These are phyloP conservation scores for Sylvilagus floridanus DNA, from an alignment of 2,797 vertebrate species.

Conservation along the genomic window DNA sequence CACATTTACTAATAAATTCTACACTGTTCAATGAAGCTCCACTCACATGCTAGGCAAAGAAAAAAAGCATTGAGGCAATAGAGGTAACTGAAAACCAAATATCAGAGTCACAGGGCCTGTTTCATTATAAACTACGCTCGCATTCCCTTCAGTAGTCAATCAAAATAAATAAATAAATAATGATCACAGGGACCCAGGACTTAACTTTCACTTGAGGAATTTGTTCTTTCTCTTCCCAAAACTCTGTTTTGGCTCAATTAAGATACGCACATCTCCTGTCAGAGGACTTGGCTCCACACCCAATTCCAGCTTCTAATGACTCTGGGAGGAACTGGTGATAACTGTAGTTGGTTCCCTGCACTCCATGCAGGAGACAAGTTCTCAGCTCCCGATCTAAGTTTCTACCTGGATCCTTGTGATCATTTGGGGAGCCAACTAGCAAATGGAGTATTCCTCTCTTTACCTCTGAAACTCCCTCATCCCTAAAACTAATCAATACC, in stretches of 20 bases:
- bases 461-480: not conserved
- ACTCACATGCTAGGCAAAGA: not conserved
- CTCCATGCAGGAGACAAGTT: no score
- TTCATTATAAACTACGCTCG: not conserved
- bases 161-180: not conserved
- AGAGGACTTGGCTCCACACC: no score
- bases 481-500: not conserved
- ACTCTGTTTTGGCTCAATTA: not conserved
- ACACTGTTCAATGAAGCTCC: not conserved
- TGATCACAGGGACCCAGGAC: not conserved
- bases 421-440: no score
- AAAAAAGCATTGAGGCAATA: slow-evolving; percentile 7
- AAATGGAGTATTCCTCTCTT: not conserved
- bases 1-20: not conserved
- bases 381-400: no score
- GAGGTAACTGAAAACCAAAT: not conserved
- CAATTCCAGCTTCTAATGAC: no score
- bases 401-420: no score
- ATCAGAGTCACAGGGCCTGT: not conserved
- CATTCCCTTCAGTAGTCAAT: not conserved
- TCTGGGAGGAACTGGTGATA: no score
- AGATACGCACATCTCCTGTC: no score
- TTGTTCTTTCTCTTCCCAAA: not conserved
- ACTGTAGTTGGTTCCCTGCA: no score
- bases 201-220: not conserved